Evolutionary conservation across 2,113 vertebrate genomes (phyloP).

Genomic region (Thoracochromis brauschi): DNA sequence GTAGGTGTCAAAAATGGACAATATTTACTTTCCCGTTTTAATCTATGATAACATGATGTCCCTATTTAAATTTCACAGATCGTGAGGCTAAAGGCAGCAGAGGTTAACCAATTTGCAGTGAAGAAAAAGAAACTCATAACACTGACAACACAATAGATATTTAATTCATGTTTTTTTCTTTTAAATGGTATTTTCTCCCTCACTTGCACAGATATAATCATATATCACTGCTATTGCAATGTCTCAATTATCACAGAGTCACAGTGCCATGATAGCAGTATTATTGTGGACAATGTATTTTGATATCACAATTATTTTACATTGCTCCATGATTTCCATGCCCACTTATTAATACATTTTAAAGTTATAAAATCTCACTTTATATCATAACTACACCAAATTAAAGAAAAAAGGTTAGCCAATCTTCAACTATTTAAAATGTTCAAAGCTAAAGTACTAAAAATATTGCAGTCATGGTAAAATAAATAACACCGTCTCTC

Average conservation of each 20-base stretch:
- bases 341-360: background rate
- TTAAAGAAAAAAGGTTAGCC: too few relatives aligned
- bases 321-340: background rate
- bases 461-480: background rate
- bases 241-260: background rate
- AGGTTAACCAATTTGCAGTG: background rate
- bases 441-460: background rate
- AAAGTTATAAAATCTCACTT: too few relatives aligned
- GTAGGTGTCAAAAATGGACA: background rate
- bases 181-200: fast-evolving
- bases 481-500: background rate
- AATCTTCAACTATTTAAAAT: background rate
- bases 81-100: background rate
- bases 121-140: background rate
- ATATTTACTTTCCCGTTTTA: background rate
- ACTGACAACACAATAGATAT: background rate
- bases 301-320: too few relatives aligned
- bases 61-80: background rate
- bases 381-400: too few relatives aligned
- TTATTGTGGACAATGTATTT: background rate
- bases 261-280: background rate
- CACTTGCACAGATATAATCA: background rate
- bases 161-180: background rate
- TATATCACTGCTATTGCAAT: background rate
- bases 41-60: fast-evolving